A percentile compares a stretch with the other conserved stretches of the same genome.
phyloP scores from a whole-genome alignment of 37 sponge, comb jelly and placozoan species.

The Cliona cf. orientalis region DNA sequence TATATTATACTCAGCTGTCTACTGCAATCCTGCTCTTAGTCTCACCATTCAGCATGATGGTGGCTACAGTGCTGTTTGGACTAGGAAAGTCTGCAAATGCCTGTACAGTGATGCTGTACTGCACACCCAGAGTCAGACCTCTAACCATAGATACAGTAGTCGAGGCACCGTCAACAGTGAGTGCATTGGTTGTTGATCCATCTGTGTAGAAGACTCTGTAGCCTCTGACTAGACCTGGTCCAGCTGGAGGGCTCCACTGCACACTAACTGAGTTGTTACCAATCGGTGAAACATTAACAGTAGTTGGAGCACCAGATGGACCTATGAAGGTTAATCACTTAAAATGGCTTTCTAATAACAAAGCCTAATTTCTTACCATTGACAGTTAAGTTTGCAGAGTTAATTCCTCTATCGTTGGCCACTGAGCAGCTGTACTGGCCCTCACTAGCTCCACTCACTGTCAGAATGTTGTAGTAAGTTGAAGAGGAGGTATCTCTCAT shows the following conservation, averaged over 20 bases:
- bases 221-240: not conserved
- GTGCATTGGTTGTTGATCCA: not conserved
- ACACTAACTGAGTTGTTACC: constrained; percentile 28
- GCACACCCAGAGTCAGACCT: not conserved
- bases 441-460: constrained; percentile 6
- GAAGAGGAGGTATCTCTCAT: not conserved
- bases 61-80: constrained; percentile 1
- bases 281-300: not conserved
- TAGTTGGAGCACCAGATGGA: constrained; percentile 14
- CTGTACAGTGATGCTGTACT: constrained; percentile 27
- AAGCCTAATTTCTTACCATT: constrained; percentile 18
- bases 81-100: constrained; percentile 22
- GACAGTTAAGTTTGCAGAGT: not conserved
- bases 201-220: constrained; percentile 20
- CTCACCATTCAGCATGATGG: constrained; percentile 29
- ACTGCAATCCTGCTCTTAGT: no score
- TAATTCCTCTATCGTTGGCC: constrained; percentile 9
- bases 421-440: constrained; percentile 38
- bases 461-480: constrained; percentile 33
- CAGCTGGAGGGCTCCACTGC: constrained; percentile 29
- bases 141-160: not conserved
- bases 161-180: not conserved
- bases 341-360: not conserved
- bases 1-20: no score
- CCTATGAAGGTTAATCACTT: not conserved